Conservation (phyloP, 2,113 vertebrate species). For the Osmerus mordax region DNA sequence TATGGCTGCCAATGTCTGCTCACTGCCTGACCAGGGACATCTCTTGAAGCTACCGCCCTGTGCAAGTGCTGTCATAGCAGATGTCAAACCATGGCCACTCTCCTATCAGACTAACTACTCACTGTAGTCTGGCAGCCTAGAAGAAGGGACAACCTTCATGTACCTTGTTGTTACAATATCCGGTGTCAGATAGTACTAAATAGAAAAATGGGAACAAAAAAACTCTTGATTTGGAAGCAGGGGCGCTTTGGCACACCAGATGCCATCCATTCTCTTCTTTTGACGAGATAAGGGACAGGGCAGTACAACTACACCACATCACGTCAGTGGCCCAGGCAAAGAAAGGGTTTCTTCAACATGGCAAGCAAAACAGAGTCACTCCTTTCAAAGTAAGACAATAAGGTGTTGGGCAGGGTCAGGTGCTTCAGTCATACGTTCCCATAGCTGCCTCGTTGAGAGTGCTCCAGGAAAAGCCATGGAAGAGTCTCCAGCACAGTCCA, state of each 20-base stretch:
- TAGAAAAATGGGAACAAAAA: conserved; percentile 15
- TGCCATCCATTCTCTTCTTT: conserved; percentile 29
- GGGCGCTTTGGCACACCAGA: conserved; percentile 49
- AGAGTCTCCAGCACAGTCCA: conserved; percentile 27
- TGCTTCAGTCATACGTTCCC: conserved; percentile 33
- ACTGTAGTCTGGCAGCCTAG: conserved; percentile 6
- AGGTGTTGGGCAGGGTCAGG: conserved; percentile 33
- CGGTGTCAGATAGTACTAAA: conserved; percentile 4
- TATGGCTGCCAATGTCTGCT: background rate
- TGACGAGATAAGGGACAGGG: conserved; percentile 27
- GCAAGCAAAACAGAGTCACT: conserved; percentile 45
- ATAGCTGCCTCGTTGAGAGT: conserved; percentile 33
- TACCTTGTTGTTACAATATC: background rate
- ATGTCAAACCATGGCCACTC: background rate
- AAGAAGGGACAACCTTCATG: background rate
- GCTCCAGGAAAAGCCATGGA: conserved; percentile 18
- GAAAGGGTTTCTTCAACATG: conserved; percentile 28
- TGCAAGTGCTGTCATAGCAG: background rate
- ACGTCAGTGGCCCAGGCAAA: conserved; percentile 12
- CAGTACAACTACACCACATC: conserved; percentile 14
- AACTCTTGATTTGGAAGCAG: conserved; percentile 27
- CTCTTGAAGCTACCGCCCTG: background rate
- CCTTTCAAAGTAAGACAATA: conserved; percentile 48
- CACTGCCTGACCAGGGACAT: background rate
- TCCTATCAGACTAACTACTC: conserved; percentile 13